Base-by-base conservation (phyloP, 1,140 invertebrate genomes). In the Mercenaria mercenaria region DNA sequence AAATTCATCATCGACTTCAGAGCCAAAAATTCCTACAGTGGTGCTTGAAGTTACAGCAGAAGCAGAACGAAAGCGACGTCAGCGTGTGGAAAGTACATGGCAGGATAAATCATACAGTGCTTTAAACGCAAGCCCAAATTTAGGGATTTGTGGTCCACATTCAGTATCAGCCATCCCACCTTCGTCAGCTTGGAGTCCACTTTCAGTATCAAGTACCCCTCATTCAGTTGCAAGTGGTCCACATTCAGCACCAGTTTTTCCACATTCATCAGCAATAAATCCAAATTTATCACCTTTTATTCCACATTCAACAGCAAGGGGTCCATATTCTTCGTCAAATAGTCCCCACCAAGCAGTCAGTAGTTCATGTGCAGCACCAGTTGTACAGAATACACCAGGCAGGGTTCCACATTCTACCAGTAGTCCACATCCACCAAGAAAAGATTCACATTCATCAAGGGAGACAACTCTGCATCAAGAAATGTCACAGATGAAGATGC, bases 21-120 rank as follows among this genome's bases (percentile, higher is more conserved):
- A 79, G 29, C 47, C 76, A 34, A 56, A 79, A 39, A 82, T 82
- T 41, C 82, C 82, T 20, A 84, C 82, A 23, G 82, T 84, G 4
- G 82, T 72, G 13, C 64, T 84, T 23, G 82, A 84, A 67, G 82
- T 72, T 47, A 13, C 82, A 0, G 80, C 56, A 26, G 37, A 82
- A 59, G 52, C 56, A 18, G 80, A 79, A 39, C 3, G 47, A 3
- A 10, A 37, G 8, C 43, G 50, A 1, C 43, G 47, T 4, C 47
- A 50, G 32, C 26, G 47, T 59, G 50, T 6, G 6, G 32, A 79
- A 52, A 56, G 76, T 41, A 59, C 76, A 3, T 79, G 76, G 76
- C 32, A 50, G 20, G 76, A 39, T 37, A 29, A 41, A n/a, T 37
- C 76, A 52, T 15, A 10, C 8, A 56, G 34, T 79, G 3, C 18